Conservation (phyloP, 2,113 vertebrate genomes). For the Accipiter virgatus region DNA sequence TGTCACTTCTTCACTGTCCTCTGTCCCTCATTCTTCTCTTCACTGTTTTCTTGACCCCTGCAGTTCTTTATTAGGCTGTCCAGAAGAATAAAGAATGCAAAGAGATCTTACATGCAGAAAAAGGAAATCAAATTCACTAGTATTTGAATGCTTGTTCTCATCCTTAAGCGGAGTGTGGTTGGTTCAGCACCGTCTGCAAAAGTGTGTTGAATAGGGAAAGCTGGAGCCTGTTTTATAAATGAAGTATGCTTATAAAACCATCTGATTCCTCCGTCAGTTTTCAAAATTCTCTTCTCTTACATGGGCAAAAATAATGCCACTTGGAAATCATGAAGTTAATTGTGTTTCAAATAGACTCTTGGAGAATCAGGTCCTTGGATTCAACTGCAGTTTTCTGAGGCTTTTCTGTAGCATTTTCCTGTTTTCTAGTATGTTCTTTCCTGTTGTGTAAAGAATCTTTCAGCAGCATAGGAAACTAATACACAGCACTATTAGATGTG, state of each 20-base stretch:
- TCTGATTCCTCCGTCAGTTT: background rate
- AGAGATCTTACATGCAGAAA: background rate
- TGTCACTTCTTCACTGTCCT: background rate
- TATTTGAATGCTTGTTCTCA: background rate
- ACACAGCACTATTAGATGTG: background rate
- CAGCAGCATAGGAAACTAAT: background rate
- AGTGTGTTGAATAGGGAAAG: background rate
- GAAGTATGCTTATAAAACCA: background rate
- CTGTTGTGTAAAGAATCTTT: background rate
- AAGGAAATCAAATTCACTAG: background rate
- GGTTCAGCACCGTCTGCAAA: background rate
- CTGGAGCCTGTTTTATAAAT: background rate
- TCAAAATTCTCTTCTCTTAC: background rate
- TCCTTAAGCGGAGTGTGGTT: background rate
- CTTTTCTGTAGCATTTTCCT: background rate
- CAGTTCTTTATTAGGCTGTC: background rate
- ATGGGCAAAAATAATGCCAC: background rate
- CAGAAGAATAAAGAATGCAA: background rate
- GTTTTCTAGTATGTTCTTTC: slow-evolving; percentile 33
- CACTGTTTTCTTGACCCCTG: background rate
- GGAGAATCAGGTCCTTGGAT: background rate
- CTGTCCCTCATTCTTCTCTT: background rate
- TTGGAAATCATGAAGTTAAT: background rate
- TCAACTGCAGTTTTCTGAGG: background rate
- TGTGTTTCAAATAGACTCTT: background rate